Evolutionary conservation across 1,140 invertebrate genomes (phyloP), one percentile per base, ranked within the genome.

Genomic region (Globodera rostochiensis): DNA sequence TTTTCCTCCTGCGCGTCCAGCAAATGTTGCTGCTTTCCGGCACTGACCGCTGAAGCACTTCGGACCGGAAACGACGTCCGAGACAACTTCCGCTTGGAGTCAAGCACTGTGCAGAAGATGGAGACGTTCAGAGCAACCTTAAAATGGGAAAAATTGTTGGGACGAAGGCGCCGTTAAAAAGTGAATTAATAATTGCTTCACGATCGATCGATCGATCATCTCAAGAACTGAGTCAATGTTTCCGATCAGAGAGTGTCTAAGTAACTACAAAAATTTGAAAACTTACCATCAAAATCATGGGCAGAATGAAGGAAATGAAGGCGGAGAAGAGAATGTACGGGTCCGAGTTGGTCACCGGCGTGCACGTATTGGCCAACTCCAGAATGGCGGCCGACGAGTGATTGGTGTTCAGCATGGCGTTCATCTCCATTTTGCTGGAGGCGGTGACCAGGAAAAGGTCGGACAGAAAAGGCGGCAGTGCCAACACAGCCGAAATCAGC

Each of bases 251-350:
- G 36, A 36, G 36, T 36, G 36, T 36, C 36, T 36, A 36, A 36
- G 36, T 36, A 36, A 36, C 36, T 36, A 36, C 36, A 36, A 36
- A 53, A 64, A 64, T 60, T 13, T 6, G 21, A 15, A 21, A 25
- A 9, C 79, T 45, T 11, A 87, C 84, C 86, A 88, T 88, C 11
- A 88, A 75, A 79, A 89, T 80, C 77, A 88, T 86, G 19, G 87
- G 87, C 25, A 85, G 60, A 67, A 88, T 84, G 75, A 88, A 88
- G 6, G 88, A 89, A 73, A 88, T 84, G 46, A 84, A 73, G 57
- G 87, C 87, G 9, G 88, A 89, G 73, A 88, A 89, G n/a, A 88
- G 69, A 80, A 88, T 88, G 77, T 89, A 88, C 64, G 79, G 77
- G 74, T 86, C 75, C 53, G 82, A 83, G 47, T 80, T 82, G 21